Base-by-base conservation (phyloP, 2,113 vertebrate species). In the Perccottus glenii region DNA sequence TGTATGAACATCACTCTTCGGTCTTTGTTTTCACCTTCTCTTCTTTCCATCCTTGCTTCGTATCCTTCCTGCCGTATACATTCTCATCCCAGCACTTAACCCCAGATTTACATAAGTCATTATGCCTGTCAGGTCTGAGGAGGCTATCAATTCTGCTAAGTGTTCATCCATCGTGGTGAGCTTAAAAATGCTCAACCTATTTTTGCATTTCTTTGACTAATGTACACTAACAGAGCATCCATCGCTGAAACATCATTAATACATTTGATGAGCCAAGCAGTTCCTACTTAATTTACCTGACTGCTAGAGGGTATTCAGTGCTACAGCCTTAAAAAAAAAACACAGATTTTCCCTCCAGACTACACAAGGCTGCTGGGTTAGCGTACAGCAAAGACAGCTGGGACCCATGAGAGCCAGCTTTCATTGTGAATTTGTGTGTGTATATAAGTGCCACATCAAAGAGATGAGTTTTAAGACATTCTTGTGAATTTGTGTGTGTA, bases 51-150 rank as follows among this genome's bases (percentile, higher is more conserved):
- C 66, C 14, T 50, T 78, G 5, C 6, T 59, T 5, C 57, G 75
- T 48, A 49, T 73, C 78, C 51, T 32, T 38, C 66, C 44, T 74
- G 64, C 78, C 19, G 19, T 71, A 67, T 85, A 78, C 66, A 75
- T 57, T 64, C 85, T 81, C 78, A 76, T 84, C 83, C 84, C 78
- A 70, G 75, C 82, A 87, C 78, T 88, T 87, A 90, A 87, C 83
- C 85, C 87, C 80, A 57, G 36, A 92, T 91, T 92, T 92, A 84
- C 90, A 92, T 90, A 91, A 88, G 86, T 85, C 90, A 88, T 92
- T 91, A 91, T 62, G 70, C 65, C 60, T 88, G 85, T 85, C 84
- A 86, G 77, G 75, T 86, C 70, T 9, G 64, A 81, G 80, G 69
- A 78, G 83, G 80, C 77, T 51, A 90, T 91, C 86, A 87, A 91